Conservation (phyloP, 2,113 vertebrate species). For the Cromileptes altivelis region DNA sequence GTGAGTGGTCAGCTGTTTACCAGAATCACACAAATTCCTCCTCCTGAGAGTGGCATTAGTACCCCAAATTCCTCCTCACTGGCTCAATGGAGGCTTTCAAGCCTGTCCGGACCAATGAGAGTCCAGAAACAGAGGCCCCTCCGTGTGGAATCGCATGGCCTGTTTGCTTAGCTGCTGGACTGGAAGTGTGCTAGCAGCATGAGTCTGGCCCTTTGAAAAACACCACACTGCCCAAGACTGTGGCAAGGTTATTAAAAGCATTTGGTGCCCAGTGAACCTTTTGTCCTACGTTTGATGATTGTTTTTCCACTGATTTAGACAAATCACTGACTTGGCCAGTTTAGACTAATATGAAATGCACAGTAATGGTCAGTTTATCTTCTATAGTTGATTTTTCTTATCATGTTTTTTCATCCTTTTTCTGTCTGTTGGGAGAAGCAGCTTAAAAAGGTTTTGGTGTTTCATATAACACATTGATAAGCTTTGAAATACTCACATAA, state of each 20-base stretch:
- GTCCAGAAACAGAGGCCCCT: slow-evolving; percentile 60
- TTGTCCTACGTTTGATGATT: background rate
- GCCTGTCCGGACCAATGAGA: slow-evolving; percentile 73
- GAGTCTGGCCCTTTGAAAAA: slow-evolving; percentile 20
- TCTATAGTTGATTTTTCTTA: background rate
- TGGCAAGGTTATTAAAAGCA: slow-evolving; percentile 26
- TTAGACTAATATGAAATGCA: background rate
- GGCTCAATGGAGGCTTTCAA: slow-evolving; percentile 83
- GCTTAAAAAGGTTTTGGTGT: too few species aligned
- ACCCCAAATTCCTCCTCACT: slow-evolving; percentile 75
- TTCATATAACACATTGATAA: background rate
- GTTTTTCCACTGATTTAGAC: background rate
- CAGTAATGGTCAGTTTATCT: background rate
- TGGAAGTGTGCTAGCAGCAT: slow-evolving; percentile 59
- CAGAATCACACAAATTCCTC: slow-evolving; percentile 80
- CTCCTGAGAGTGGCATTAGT: slow-evolving; percentile 61
- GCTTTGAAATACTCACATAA: too few species aligned
- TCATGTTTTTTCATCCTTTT: background rate
- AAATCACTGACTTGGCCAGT: background rate
- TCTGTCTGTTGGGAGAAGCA: too few species aligned
- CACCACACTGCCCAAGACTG: slow-evolving; percentile 24
- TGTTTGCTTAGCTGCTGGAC: slow-evolving; percentile 84
- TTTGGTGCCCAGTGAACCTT: slow-evolving; percentile 44
- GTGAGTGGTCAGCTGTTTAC: slow-evolving; percentile 74
- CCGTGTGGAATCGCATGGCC: slow-evolving; percentile 64